Conservation (phyloP, 2,797 vertebrate genomes). For the Chlorospingus flavigularis region DNA sequence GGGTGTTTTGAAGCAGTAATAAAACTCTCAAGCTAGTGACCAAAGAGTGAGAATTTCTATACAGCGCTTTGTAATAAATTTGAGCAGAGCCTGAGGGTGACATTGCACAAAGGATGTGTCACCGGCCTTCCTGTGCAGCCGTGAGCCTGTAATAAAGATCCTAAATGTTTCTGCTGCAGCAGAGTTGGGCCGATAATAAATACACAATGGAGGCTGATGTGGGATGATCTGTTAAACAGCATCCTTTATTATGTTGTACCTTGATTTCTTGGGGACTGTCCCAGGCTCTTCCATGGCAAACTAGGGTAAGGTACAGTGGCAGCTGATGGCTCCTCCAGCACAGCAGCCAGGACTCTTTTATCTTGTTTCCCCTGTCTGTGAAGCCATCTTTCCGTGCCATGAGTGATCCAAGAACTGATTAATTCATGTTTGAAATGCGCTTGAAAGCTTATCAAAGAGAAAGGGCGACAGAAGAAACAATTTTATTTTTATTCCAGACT, state of each 20-base stretch:
- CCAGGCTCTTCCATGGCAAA: neutral
- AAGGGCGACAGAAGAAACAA: neutral
- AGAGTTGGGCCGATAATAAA: neutral
- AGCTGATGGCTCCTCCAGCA: neutral
- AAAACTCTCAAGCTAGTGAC: neutral
- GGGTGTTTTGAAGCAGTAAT: neutral
- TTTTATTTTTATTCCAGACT: neutral
- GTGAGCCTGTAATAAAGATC: neutral
- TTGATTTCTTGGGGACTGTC: neutral
- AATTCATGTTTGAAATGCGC: neutral
- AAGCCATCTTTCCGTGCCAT: neutral
- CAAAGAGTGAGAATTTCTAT: neutral
- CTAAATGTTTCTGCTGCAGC: neutral
- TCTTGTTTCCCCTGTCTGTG: neutral
- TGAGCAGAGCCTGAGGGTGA: neutral
- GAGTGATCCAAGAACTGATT: slow-evolving; percentile 6
- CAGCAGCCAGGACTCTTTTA: neutral
- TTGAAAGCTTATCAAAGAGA: slow-evolving; percentile 19
- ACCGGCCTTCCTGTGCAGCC: neutral
- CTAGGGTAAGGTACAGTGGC: neutral
- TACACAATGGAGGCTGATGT: neutral
- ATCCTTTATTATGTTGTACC: neutral
- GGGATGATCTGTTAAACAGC: neutral
- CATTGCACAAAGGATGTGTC: neutral
- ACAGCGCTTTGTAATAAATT: neutral